phyloP scores from a whole-genome alignment of 2,797 vertebrate genomes.

The Falco concolor region DNA sequence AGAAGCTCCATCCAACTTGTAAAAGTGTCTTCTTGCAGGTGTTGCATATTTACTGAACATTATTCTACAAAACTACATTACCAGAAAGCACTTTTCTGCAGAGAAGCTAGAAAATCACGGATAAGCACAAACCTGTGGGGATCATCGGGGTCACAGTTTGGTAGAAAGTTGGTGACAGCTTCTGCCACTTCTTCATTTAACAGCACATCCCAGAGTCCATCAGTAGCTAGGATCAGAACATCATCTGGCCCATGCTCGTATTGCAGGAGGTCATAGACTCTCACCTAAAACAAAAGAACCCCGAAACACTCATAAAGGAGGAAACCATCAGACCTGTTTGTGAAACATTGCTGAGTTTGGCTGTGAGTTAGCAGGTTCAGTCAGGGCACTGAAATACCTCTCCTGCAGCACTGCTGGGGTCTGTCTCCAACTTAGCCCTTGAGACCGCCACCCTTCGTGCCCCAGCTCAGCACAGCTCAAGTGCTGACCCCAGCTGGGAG shows the following conservation, averaged over 20 bases:
- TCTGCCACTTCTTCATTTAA: conserved; percentile 94
- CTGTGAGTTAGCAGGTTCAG: neutral
- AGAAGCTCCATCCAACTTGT: neutral
- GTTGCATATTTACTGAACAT: neutral
- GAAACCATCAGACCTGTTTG: neutral
- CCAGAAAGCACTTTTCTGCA: neutral
- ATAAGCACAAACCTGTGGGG: conserved; percentile 84
- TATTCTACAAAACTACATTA: neutral
- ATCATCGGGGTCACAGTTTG: conserved; percentile 95
- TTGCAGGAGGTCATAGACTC: conserved; percentile 85
- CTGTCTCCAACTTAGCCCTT: neutral
- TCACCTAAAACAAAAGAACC: conserved; percentile 78
- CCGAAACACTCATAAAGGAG: neutral
- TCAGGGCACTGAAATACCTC: neutral
- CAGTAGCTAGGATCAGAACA: conserved; percentile 90
- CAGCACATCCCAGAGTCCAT: conserved; percentile 97
- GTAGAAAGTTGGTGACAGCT: conserved; percentile 88
- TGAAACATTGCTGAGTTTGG: neutral
- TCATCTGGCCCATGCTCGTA: conserved; percentile 88
- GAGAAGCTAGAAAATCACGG: neutral
- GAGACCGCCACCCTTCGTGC: neutral
- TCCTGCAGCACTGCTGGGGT: neutral
- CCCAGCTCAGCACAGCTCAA: accelerated
- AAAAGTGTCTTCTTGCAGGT: neutral
- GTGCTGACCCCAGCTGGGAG: neutral